Evolutionary conservation across 2,797 vertebrate genomes (phyloP).

Genomic region (Gouania willdenowi): DNA sequence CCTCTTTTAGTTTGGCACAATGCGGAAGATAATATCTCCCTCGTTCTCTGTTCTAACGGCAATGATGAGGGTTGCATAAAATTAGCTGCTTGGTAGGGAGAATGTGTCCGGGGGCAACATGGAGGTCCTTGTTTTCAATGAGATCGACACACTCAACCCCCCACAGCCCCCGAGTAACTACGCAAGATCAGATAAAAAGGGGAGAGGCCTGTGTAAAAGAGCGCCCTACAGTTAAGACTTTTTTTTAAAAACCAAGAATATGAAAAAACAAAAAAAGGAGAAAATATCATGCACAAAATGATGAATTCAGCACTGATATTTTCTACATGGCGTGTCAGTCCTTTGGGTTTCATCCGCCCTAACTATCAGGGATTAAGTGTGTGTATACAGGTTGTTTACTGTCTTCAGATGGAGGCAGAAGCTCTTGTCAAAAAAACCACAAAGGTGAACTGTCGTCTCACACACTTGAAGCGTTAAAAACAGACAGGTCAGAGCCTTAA

Average conservation of each 20-base stretch:
- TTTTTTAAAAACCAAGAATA: slow-evolving; percentile 44
- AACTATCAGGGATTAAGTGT: slow-evolving; percentile 7
- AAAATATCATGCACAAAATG: slow-evolving; percentile 34
- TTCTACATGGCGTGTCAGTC: slow-evolving; percentile 19
- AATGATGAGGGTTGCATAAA: slow-evolving; percentile 67
- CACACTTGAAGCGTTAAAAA: slow-evolving; percentile 45
- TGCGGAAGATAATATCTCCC: slow-evolving; percentile 59
- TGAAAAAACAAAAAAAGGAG: slow-evolving; percentile 9
- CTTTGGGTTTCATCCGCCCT: slow-evolving; percentile 11
- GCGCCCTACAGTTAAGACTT: slow-evolving; percentile 56
- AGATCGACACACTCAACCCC: slow-evolving; percentile 53
- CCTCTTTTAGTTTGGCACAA: slow-evolving; percentile 49
- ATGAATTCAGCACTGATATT: slow-evolving; percentile 35
- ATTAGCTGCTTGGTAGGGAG: slow-evolving; percentile 64
- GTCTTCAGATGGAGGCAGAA: slow-evolving; percentile 19
- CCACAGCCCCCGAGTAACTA: slow-evolving; percentile 55
- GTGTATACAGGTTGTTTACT: slow-evolving; percentile 14
- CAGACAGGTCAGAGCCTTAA: slow-evolving; percentile 51
- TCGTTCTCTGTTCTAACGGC: slow-evolving; percentile 51
- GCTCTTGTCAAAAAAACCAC: slow-evolving; percentile 16
- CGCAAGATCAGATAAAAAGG: slow-evolving; percentile 58
- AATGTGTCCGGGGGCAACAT: slow-evolving; percentile 62
- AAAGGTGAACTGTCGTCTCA: slow-evolving; percentile 41
- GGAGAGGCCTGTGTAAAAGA: slow-evolving; percentile 54
- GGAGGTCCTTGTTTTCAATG: slow-evolving; percentile 65